These are phyloP conservation scores for Carposina sasakii DNA, from an alignment of 1,140 invertebrate species.

Conservation along the genomic window DNA sequence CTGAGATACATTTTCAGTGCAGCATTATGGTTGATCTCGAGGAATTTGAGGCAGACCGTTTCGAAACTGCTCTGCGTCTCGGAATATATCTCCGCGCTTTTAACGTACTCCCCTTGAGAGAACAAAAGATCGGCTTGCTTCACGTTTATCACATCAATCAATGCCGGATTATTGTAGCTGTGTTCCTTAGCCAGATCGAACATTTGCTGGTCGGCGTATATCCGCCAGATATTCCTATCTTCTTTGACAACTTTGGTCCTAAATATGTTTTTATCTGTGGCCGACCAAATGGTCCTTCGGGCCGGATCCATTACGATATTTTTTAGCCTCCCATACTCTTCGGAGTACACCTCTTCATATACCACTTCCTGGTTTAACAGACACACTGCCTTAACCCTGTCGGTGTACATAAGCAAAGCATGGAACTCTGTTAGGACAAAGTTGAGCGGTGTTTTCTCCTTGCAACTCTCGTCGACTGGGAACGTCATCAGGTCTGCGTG, in stretches of 20 bases:
- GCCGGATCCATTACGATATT: constrained; percentile 88
- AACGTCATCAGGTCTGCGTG: constrained; percentile 78
- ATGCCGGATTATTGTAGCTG: constrained; percentile 83
- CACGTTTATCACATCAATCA: constrained; percentile 88
- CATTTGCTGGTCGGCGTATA: constrained; percentile 89
- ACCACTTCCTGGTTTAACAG: constrained; percentile 90
- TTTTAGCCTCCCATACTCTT: constrained; percentile 86
- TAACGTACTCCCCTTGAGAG: constrained; percentile 83
- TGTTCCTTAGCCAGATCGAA: constrained; percentile 91
- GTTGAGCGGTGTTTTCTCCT: constrained; percentile 76
- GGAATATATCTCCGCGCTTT: constrained; percentile 91
- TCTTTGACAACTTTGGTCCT: constrained; percentile 90
- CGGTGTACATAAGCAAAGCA: constrained; percentile 86
- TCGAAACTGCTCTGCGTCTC: constrained; percentile 95
- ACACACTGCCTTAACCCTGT: constrained; percentile 89
- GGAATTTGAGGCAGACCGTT: constrained; percentile 94
- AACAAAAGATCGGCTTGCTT: constrained; percentile 94
- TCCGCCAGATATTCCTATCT: constrained; percentile 91
- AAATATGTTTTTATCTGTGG: constrained; percentile 87
- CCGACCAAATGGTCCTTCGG: constrained; percentile 89
- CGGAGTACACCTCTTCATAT: constrained; percentile 88
- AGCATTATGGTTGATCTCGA: constrained; percentile 86
- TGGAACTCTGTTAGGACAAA: constrained; percentile 95
- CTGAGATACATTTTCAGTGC: constrained; percentile 90
- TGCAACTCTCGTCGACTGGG: constrained; percentile 58